These are phyloP conservation scores for Polia nebulosa DNA, from an alignment of 2,888 invertebrate species.

Conservation along the genomic window DNA sequence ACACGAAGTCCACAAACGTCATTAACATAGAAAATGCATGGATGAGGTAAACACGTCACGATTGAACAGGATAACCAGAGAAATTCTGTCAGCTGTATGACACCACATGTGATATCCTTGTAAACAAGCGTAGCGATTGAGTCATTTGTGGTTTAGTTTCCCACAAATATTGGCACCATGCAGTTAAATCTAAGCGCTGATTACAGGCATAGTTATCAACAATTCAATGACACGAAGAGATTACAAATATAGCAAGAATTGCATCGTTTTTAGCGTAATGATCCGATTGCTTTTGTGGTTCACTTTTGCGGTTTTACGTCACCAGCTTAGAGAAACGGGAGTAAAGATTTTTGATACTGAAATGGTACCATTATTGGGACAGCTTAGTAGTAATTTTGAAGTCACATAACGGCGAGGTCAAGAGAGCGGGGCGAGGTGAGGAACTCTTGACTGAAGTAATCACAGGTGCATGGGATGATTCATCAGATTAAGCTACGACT, in stretches of 20 bases:
- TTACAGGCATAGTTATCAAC: no score
- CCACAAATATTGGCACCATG: neutral
- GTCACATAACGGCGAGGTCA: neutral
- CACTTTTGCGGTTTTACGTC: neutral
- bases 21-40: slow-evolving; percentile 14
- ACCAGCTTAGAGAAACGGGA: neutral
- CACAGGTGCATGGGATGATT: no score
- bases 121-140: neutral
- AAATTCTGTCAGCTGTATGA: slow-evolving; percentile 15
- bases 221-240: neutral
- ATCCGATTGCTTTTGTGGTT: neutral
- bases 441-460: no score
- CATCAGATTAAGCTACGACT: no score
- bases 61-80: slow-evolving; percentile 30
- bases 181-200: neutral
- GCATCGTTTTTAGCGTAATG: neutral
- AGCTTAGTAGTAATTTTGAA: neutral
- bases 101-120: slow-evolving; percentile 9
- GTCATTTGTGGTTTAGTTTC: slow-evolving; percentile 1
- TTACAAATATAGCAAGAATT: neutral
- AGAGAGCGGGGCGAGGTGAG: no score
- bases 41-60: slow-evolving; percentile 25
- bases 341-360: neutral
- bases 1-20: neutral
- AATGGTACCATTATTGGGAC: neutral